Conservation (phyloP, 2,888 invertebrate genomes). For the Automeris io region DNA sequence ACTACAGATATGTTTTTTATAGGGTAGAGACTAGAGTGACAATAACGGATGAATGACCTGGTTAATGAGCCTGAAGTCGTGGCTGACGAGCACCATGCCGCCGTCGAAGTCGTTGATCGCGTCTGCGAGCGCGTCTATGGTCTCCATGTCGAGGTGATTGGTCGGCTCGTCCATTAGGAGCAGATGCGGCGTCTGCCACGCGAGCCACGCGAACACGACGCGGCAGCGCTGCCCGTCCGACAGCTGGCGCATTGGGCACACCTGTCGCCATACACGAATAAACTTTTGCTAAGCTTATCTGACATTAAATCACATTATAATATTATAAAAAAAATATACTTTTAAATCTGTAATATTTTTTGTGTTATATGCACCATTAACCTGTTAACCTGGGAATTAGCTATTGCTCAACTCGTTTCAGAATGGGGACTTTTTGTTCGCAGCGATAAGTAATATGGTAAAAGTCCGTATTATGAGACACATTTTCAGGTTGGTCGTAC, state of each 20-base stretch:
- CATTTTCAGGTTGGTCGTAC: no score
- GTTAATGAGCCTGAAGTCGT: conserved; percentile 99
- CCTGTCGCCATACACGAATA: conserved; percentile 59
- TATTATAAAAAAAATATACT: no score
- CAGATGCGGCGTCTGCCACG: conserved; percentile 98
- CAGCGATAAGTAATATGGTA: no score
- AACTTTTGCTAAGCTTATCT: no score
- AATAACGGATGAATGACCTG: no score
- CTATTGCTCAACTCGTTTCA: no score
- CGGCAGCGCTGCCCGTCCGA: conserved; percentile 99
- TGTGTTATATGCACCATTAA: no score
- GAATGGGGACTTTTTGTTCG: no score
- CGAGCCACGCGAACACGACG: conserved; percentile 98
- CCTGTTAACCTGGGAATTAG: no score
- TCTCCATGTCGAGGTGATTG: conserved; percentile 98
- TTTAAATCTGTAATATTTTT: no score
- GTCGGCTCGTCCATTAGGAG: conserved; percentile 90
- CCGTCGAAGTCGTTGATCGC: conserved; percentile 99
- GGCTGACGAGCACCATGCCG: conserved; percentile 98
- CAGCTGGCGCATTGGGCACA: conserved; percentile 94
- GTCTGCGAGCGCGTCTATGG: conserved; percentile 98
- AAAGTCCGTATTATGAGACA: no score
- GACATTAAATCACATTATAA: no score
- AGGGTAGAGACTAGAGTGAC: background rate
- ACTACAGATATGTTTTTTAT: background rate